Evolutionary conservation across 2,888 invertebrate genomes (phyloP).

Genomic region (Pteria penguin): DNA sequence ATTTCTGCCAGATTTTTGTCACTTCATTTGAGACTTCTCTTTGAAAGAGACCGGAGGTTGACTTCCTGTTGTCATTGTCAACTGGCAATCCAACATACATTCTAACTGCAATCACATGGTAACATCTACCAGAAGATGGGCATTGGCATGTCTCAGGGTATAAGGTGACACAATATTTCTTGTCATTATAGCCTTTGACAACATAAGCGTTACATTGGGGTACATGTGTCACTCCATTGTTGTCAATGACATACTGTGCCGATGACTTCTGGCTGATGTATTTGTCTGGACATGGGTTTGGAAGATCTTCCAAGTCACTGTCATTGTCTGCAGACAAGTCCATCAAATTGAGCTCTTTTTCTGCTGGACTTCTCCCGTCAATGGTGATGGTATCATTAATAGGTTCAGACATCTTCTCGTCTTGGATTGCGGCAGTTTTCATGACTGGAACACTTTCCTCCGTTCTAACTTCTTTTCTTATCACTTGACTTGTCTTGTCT

Average conservation of each 20-base stretch:
- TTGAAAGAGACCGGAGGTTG: background rate
- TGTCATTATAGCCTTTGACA: background rate
- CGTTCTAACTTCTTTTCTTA: background rate
- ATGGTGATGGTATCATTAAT: too few species aligned
- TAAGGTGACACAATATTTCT: slow-evolving; percentile 4
- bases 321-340: background rate
- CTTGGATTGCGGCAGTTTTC: background rate
- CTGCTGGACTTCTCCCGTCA: background rate
- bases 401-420: too few species aligned
- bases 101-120: slow-evolving; percentile 10
- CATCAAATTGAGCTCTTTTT: background rate
- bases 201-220: slow-evolving; percentile 9
- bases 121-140: background rate
- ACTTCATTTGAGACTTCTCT: slow-evolving; percentile 1
- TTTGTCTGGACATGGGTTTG: background rate
- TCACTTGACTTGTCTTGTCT: background rate
- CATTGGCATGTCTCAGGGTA: slow-evolving; percentile 13
- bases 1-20: slow-evolving; percentile 16
- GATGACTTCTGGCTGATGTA: background rate
- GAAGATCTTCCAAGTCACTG: background rate
- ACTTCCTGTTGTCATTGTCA: background rate
- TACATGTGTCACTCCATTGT: slow-evolving; percentile 15
- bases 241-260: slow-evolving; percentile 4
- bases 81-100: slow-evolving; percentile 10
- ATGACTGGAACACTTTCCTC: background rate